Conservation (phyloP, 2,888 invertebrate species). For the Apomyelois bistriatella region DNA sequence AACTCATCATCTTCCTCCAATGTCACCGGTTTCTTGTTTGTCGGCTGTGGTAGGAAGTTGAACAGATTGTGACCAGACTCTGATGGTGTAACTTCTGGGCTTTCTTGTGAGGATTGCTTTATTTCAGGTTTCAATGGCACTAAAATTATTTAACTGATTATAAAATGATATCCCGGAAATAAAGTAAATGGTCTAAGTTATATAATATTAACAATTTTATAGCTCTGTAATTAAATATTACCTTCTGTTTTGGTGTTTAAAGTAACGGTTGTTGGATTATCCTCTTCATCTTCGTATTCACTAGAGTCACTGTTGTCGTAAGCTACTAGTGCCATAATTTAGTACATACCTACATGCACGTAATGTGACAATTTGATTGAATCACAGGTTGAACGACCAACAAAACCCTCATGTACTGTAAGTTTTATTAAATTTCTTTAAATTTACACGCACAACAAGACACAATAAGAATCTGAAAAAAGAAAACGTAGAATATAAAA, state of each 20-base stretch:
- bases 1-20: conserved; percentile 83
- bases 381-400: too few relatives aligned
- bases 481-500: too few relatives aligned
- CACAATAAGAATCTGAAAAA: too few relatives aligned
- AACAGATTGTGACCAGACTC: conserved; percentile 41
- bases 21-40: conserved; percentile 40
- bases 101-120: conserved; percentile 22
- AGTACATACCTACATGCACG: too few relatives aligned
- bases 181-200: too few relatives aligned
- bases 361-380: neutral
- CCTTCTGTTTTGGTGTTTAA: conserved; percentile 36
- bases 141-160: too few relatives aligned
- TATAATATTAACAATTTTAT: too few relatives aligned
- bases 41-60: conserved; percentile 74
- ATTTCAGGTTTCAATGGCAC: neutral
- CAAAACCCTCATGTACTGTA: too few relatives aligned
- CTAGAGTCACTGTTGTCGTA: conserved; percentile 79
- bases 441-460: too few relatives aligned
- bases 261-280: conserved; percentile 34
- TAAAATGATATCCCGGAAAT: too few relatives aligned
- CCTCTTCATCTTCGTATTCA: conserved; percentile 57
- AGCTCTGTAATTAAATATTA: conserved; percentile 15
- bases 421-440: too few relatives aligned
- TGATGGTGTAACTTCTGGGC: conserved; percentile 14
- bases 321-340: conserved; percentile 81